Evolutionary conservation across 1,140 invertebrate genomes (phyloP).

Genomic region (Lerema accius): DNA sequence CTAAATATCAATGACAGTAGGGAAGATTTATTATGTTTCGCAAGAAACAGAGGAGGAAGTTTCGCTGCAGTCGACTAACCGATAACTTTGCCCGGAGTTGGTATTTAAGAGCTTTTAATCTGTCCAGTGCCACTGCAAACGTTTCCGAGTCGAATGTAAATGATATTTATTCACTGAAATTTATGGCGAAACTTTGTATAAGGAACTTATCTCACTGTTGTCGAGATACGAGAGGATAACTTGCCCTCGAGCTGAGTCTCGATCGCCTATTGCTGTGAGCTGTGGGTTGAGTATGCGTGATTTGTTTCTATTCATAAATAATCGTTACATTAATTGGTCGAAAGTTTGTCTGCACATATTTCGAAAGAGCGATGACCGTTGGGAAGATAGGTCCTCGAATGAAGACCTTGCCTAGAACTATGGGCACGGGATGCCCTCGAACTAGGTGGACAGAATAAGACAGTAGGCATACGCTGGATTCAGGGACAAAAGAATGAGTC

Average conservation of each 20-base stretch:
- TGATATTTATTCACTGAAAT: conserved; percentile 36
- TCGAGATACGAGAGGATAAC: not conserved
- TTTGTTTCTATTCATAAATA: too few relatives aligned
- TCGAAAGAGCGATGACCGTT: too few relatives aligned
- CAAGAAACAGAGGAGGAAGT: conserved; percentile 67
- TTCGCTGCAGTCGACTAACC: conserved; percentile 66
- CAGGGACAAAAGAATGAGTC: too few relatives aligned
- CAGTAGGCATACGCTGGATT: too few relatives aligned
- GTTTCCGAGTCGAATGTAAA: conserved; percentile 46
- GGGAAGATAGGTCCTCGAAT: too few relatives aligned
- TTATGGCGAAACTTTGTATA: conserved; percentile 29
- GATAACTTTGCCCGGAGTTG: conserved; percentile 60
- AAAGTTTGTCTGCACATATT: too few relatives aligned
- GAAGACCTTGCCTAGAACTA: too few relatives aligned
- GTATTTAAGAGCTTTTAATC: conserved; percentile 70
- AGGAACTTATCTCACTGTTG: conserved; percentile 17
- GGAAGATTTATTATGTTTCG: conserved; percentile 73
- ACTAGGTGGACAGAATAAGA: too few relatives aligned
- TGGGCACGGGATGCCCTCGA: too few relatives aligned
- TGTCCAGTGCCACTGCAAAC: conserved; percentile 60
- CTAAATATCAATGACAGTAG: conserved; percentile 74
- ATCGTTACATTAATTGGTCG: too few relatives aligned
- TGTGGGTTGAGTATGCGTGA: not conserved
- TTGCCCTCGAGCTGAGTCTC: not conserved
- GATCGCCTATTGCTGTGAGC: not conserved